Base-by-base conservation (phyloP, 1,140 invertebrate genomes). In the Lethocerus indicus region DNA sequence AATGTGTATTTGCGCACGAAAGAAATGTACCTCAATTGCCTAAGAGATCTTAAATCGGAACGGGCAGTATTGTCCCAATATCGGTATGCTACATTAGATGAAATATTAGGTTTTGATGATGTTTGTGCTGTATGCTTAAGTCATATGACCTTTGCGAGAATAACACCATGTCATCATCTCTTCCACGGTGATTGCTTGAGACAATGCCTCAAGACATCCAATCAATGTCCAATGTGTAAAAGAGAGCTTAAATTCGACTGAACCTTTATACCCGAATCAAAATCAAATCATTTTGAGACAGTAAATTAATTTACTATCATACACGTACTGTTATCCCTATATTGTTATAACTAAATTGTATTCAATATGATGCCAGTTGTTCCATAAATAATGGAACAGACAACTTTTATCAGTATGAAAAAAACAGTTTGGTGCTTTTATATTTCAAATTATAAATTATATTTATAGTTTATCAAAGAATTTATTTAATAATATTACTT, bases 141-240 rank as follows among this genome's bases (percentile, higher is more conserved):
- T 50, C 58, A 63, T 1, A 82, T 83, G 79, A 69, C 65, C 40
- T 53, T 58, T 21, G 81, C 80, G 0, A 65, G 80, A 14, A 70
- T 82, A 1, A 85, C 81, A 1, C 80, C 80, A 1, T 85, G 81
- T 58, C 76, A 78, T 39, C 81, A 85, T 59, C 70, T 80, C 56
- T 85, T 85, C 62, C 81, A 85, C 58, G 78, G 78, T 0, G 78
- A 77, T 58, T 85, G 81, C 59, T 64, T 85, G 18, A 63, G 81
- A 52, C 69, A 72, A 49, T 83, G 80, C 59, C 63, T 84, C 1
- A 78, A 77, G 54, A 67, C 70, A n/a, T 76, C 72, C 21, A 68
- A 79, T 49, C 70, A 71, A 46, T 84, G 81, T 57, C 81, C 81
- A 0, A 75, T 83, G 54, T 84, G 81, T 61, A 81, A 76, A 55